phyloP scores from a whole-genome alignment of 2,888 invertebrate genomes.

The Trilocha varians region DNA sequence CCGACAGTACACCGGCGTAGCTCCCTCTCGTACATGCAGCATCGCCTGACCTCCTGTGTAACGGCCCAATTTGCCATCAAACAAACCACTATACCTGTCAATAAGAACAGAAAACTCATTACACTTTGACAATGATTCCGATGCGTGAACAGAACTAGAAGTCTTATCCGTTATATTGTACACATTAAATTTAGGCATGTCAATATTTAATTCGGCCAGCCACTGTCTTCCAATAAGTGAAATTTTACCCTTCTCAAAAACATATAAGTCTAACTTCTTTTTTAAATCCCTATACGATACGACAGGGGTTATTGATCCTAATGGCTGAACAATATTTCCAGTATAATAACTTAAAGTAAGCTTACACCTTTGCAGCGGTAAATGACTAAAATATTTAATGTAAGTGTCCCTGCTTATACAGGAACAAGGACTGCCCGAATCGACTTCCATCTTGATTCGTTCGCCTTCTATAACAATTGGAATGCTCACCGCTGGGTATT shows the following conservation, averaged over 20 bases:
- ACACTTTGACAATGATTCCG: neutral
- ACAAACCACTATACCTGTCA: constrained; percentile 12
- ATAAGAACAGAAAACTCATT: constrained; percentile 4
- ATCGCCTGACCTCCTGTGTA: constrained; percentile 13
- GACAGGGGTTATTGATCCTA: constrained; percentile 9
- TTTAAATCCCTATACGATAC: constrained; percentile 4
- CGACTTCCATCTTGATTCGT: constrained; percentile 15
- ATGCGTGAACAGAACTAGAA: too few relatives aligned
- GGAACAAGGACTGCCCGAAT: constrained; percentile 16
- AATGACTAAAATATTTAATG: constrained; percentile 2
- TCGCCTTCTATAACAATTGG: constrained; percentile 7
- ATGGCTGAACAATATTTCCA: constrained; percentile 10
- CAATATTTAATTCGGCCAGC: constrained; percentile 14
- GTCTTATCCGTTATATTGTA: neutral
- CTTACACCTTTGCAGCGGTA: constrained; percentile 6
- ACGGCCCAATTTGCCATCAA: constrained; percentile 11
- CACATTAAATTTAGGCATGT: constrained; percentile 6
- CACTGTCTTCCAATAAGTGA: constrained; percentile 17
- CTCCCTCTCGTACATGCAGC: constrained; percentile 14
- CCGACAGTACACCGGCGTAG: constrained; percentile 14
- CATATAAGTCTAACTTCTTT: constrained; percentile 16
- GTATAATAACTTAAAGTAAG: constrained; percentile 12
- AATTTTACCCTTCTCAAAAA: constrained; percentile 13
- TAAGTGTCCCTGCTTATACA: constrained; percentile 14
- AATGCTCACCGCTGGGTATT: constrained; percentile 12